Evolutionary conservation across 2,797 vertebrate genomes (phyloP).

Genomic region (Anguilla megastoma): DNA sequence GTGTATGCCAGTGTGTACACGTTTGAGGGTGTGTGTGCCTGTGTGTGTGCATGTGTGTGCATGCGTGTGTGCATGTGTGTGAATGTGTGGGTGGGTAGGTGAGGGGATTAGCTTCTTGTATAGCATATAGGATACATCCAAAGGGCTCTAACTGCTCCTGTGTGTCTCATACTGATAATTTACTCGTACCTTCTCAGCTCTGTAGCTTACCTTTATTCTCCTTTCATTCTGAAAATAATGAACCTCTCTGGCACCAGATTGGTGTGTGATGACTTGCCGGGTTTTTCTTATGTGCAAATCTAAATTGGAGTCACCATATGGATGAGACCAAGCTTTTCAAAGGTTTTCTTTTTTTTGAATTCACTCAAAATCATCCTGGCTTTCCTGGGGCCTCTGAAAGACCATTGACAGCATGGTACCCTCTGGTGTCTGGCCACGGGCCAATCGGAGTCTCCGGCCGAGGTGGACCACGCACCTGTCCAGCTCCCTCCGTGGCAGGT

Average conservation of each 20-base stretch:
- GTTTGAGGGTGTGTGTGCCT: slow-evolving; percentile 66
- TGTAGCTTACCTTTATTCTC: neutral
- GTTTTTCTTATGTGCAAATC: neutral
- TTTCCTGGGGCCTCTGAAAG: neutral
- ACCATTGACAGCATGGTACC: neutral
- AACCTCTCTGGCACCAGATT: neutral
- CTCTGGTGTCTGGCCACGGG: neutral
- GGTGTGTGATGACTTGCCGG: neutral
- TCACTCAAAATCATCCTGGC: neutral
- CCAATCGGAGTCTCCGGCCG: neutral
- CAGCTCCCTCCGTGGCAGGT: neutral
- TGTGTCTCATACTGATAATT: neutral
- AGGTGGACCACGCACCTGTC: neutral
- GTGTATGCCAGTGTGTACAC: neutral
- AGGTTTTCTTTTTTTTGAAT: slow-evolving; percentile 4
- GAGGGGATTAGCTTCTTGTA: slow-evolving; percentile 38
- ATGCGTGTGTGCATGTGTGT: slow-evolving; percentile 22
- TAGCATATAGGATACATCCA: too few species aligned
- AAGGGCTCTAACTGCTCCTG: neutral
- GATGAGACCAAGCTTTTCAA: neutral
- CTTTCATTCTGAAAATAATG: neutral
- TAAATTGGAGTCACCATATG: neutral
- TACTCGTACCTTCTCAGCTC: neutral
- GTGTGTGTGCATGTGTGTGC: slow-evolving; percentile 14
- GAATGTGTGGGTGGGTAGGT: neutral